These are phyloP conservation scores for Myioborus miniatus DNA, from an alignment of 2,797 vertebrate species.

Conservation along the genomic window DNA sequence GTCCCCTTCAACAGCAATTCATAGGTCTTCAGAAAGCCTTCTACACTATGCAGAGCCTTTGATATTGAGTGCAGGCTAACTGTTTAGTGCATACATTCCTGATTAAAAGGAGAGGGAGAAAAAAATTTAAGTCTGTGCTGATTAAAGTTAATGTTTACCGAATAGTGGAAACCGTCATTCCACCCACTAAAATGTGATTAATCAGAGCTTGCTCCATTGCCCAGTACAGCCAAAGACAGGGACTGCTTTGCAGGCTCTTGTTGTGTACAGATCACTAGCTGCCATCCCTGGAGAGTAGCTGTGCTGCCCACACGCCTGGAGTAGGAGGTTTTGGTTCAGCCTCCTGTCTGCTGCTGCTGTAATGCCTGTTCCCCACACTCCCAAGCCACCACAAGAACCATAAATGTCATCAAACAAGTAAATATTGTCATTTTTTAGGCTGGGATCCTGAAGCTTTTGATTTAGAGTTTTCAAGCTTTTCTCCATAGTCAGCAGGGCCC, in stretches of 20 bases:
- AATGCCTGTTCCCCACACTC: background rate
- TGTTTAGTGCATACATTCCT: background rate
- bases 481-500: background rate
- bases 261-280: background rate
- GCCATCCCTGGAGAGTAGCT: background rate
- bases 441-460: background rate
- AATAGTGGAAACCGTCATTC: background rate
- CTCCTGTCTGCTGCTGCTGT: background rate
- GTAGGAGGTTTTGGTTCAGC: background rate
- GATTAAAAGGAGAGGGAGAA: background rate
- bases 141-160: background rate
- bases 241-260: background rate
- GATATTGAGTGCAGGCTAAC: background rate
- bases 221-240: background rate
- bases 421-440: background rate
- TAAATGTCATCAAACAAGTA: background rate
- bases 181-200: background rate
- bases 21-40: background rate
- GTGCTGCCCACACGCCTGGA: fast-evolving
- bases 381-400: background rate
- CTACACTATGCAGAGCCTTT: background rate
- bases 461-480: background rate
- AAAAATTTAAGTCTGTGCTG: background rate
- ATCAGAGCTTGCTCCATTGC: background rate
- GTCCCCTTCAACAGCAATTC: background rate